A percentile compares a stretch with the other conserved stretches of the same genome.
phyloP scores from a whole-genome alignment of 1,140 invertebrate species.

The Neodiprion virginianus region DNA sequence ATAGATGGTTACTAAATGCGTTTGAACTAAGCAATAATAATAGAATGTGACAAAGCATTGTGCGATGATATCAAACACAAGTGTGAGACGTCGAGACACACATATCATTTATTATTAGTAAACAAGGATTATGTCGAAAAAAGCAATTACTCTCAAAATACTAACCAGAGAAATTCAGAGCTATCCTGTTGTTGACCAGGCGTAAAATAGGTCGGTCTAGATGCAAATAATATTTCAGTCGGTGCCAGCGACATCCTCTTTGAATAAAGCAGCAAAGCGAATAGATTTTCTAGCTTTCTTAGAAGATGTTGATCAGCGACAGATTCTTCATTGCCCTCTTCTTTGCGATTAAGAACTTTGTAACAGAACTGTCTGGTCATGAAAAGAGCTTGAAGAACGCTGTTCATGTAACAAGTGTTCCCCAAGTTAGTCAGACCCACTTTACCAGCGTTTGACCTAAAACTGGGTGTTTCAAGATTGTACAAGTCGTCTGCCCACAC shows the following conservation, averaged over 20 bases:
- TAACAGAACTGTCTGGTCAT: constrained; percentile 79
- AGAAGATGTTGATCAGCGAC: constrained; percentile 64
- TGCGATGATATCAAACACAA: not conserved
- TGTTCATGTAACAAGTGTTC: constrained; percentile 90
- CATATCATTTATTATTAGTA: not conserved
- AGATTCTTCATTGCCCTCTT: constrained; percentile 32
- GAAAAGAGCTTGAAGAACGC: constrained; percentile 80
- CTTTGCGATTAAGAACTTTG: constrained; percentile 49
- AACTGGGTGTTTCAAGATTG: constrained; percentile 31
- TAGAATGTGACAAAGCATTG: not conserved
- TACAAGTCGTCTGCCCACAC: constrained; percentile 42
- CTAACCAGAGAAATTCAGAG: constrained; percentile 83
- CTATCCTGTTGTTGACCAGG: constrained; percentile 84
- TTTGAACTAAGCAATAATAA: not conserved
- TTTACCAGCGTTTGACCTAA: constrained; percentile 57
- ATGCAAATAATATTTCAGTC: constrained; percentile 69
- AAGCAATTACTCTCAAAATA: constrained; percentile 21
- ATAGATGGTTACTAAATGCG: not conserved
- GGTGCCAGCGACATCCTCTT: constrained; percentile 71
- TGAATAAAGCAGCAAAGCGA: constrained; percentile 77
- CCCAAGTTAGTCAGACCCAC: constrained; percentile 84
- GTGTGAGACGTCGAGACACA: not conserved
- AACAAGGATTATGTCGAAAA: not conserved
- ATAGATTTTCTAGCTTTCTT: constrained; percentile 74
- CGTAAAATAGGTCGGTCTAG: constrained; percentile 78